A percentile compares a stretch with the other conserved stretches of the same genome.
These are phyloP conservation scores for Gymnoscopelus microlampas DNA, from an alignment of 2,797 vertebrate species.

Conservation along the genomic window DNA sequence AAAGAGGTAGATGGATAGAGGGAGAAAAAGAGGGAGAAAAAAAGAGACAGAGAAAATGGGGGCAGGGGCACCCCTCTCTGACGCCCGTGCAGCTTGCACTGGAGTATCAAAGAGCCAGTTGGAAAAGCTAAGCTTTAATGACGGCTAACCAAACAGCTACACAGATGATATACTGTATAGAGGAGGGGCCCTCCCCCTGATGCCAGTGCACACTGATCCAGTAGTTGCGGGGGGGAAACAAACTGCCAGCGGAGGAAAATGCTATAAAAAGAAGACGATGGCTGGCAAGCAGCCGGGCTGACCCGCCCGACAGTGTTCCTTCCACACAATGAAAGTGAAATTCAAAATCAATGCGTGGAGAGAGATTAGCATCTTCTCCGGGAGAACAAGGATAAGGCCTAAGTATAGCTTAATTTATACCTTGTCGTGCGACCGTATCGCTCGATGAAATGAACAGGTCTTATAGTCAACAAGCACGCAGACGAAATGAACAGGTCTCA, in stretches of 20 bases:
- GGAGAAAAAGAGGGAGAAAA: neutral
- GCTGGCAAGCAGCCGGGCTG: slow-evolving; percentile 20
- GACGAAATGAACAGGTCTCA: too few species aligned
- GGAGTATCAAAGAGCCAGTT: slow-evolving; percentile 50
- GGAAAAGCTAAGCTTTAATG: slow-evolving; percentile 49
- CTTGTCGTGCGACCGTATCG: too few species aligned
- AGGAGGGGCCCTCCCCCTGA: slow-evolving; percentile 20
- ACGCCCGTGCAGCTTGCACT: slow-evolving; percentile 50
- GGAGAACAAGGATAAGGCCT: slow-evolving; percentile 10
- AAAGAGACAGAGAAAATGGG: slow-evolving; percentile 24
- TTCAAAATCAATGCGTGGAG: slow-evolving; percentile 9
- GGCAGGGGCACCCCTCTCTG: slow-evolving; percentile 18
- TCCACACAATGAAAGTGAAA: slow-evolving; percentile 18
- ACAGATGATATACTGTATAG: slow-evolving; percentile 35
- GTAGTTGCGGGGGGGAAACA: slow-evolving; percentile 15
- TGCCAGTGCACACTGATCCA: slow-evolving; percentile 12
- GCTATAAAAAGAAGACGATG: slow-evolving; percentile 25
- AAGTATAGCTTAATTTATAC: neutral
- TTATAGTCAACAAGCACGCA: too few species aligned
- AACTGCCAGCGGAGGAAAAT: neutral
- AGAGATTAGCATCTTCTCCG: neutral
- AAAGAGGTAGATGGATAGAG: slow-evolving; percentile 13
- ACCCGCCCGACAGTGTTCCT: slow-evolving; percentile 1
- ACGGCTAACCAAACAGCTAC: slow-evolving; percentile 39
- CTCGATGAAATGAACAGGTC: neutral